phyloP scores from a whole-genome alignment of 2,113 vertebrate species.

The Micromys minutus region DNA sequence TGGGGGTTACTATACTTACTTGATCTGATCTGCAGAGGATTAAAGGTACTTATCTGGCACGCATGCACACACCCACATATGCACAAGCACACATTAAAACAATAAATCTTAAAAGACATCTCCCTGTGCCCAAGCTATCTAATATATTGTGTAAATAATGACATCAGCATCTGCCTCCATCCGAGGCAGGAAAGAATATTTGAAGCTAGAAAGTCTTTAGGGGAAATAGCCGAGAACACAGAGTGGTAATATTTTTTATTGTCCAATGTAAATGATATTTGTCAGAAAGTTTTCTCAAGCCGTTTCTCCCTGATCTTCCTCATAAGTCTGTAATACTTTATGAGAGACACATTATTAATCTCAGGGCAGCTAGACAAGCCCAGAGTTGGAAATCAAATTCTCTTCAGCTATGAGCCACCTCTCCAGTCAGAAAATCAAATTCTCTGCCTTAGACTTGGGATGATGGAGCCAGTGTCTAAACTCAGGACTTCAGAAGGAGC shows the following conservation, averaged over 20 bases:
- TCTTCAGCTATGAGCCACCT: not conserved
- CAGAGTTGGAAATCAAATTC: slow-evolving; percentile 23
- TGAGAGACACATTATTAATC: not conserved
- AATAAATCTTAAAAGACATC: not conserved
- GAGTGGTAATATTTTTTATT: not conserved
- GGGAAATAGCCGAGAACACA: not conserved
- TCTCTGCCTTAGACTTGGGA: not conserved
- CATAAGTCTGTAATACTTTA: not conserved
- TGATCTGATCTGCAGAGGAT: not conserved
- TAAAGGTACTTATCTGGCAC: not conserved
- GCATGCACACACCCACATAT: accelerated
- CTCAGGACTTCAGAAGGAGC: not conserved
- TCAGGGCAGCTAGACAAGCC: not conserved
- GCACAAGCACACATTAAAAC: no score
- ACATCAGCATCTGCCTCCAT: no score
- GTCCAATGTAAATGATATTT: slow-evolving; percentile 25
- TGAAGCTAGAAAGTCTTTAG: slow-evolving; percentile 6
- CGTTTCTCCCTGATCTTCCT: not conserved
- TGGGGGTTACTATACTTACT: not conserved
- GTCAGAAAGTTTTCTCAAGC: not conserved
- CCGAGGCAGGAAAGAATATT: not conserved
- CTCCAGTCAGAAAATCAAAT: not conserved
- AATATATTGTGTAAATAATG: slow-evolving; percentile 27
- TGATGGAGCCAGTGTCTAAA: not conserved
- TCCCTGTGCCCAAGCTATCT: not conserved